These are phyloP conservation scores for Bursaphelenchus okinawaensis DNA, from an alignment of 2,888 invertebrate species.

Conservation along the genomic window DNA sequence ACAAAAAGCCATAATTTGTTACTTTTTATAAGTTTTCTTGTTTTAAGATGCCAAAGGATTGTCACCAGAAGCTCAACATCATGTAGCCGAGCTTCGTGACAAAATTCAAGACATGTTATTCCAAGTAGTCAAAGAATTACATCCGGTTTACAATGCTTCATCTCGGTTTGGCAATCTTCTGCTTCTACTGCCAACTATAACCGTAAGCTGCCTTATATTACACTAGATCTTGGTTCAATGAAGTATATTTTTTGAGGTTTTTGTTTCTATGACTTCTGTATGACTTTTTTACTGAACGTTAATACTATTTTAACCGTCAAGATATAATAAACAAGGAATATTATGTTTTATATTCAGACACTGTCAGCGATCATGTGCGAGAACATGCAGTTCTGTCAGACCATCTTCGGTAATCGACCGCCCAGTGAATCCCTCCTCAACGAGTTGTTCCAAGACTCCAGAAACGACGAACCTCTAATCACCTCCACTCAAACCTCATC, in stretches of 20 bases:
- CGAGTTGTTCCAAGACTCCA: constrained; percentile 51
- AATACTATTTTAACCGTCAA: too few relatives aligned
- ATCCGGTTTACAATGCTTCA: constrained; percentile 48
- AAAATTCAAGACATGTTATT: constrained; percentile 56
- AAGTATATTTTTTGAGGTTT: neutral
- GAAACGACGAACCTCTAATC: constrained; percentile 22
- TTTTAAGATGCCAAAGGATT: constrained; percentile 50
- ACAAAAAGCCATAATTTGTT: neutral
- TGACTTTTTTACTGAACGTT: too few relatives aligned
- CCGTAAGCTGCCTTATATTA: constrained; percentile 30
- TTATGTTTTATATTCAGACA: constrained; percentile 36
- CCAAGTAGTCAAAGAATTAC: constrained; percentile 55
- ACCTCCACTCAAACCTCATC: constrained; percentile 17
- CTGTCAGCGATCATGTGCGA: constrained; percentile 55
- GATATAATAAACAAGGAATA: too few relatives aligned
- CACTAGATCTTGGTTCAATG: neutral
- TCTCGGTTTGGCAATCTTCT: constrained; percentile 54
- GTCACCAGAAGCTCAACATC: constrained; percentile 42
- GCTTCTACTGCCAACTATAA: constrained; percentile 52
- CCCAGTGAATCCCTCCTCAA: constrained; percentile 47
- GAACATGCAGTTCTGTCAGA: constrained; percentile 56
- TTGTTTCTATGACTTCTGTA: too few relatives aligned
- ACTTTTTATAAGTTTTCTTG: neutral
- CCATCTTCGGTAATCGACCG: constrained; percentile 30
- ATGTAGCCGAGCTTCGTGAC: constrained; percentile 50